Evolutionary conservation across 2,113 vertebrate genomes (phyloP), one percentile per base, ranked within the genome.

Genomic region (Rhegmatorhina hoffmannsi): DNA sequence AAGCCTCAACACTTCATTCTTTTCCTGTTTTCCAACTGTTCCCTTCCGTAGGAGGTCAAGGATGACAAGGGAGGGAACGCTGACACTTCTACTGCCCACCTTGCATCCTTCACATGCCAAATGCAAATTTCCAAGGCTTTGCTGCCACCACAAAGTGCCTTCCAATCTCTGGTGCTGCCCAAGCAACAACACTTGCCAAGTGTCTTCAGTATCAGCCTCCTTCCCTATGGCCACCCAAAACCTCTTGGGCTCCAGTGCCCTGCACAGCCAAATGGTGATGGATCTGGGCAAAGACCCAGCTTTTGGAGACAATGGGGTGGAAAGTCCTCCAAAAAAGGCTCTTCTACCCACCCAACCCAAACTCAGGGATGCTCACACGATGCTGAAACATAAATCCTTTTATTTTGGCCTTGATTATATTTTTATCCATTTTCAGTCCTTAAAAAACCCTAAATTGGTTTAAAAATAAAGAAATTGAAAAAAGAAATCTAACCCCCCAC

Each of bases 161-260:
- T 19, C 49, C n/a, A 14, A 2, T 2, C 25, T 36, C 60, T 73
- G 55, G 8, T 17, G 40, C 46, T 46, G 12, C 60, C 36, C 12
- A 12, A 6, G 21, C 29, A 43, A 24, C 34, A 56, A 25, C 5
- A 2, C 23, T 36, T 69, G 38, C 43, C 68, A 55, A 16, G 33
- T 2, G 1, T 14, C 60, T 66, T 3, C 23, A 7, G 13, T 28
- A 1, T 2, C 10, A 78, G n/a, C 28, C 55, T 56, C 58, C 24
- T 15, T 38, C 26, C 19, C 50, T 2, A 1, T 12, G 17, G 52
- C 60, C 49, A n/a, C 7, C 31, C 1, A 2, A n/a, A 58, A 21
- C 49, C 19, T 36, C 58, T 20, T 0, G 0, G 25, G 31, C 36
- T n/a, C 13, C 50, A 53, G 68, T 20, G 36, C 28, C 36, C 28